Conservation (phyloP, 2,888 invertebrate species). For the Glaucopsyche alexis region DNA sequence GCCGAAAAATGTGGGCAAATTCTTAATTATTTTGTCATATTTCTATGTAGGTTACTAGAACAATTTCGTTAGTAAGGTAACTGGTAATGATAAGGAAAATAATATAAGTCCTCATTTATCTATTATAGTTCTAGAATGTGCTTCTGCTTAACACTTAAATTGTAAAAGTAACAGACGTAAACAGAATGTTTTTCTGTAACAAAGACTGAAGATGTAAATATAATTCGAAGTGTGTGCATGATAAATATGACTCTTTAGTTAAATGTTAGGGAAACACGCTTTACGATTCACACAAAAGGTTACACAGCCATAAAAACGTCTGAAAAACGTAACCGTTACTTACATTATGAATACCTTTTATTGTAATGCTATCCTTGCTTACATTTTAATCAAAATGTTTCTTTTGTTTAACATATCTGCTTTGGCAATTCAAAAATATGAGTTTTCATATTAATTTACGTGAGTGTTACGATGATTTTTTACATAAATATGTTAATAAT, state of each 20-base stretch:
- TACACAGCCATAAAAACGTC: slow-evolving; percentile 16
- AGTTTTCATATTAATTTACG: neutral
- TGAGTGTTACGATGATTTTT: neutral
- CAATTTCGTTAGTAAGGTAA: neutral
- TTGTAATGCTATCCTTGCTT: slow-evolving; percentile 10
- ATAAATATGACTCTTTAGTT: slow-evolving; percentile 20
- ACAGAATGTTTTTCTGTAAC: too few species aligned
- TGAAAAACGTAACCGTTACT: slow-evolving; percentile 3
- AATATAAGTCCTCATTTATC: neutral
- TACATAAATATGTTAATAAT: too few species aligned
- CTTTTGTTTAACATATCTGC: slow-evolving; percentile 3
- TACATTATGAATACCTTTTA: slow-evolving; percentile 18
- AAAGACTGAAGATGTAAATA: neutral
- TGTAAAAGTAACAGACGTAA: neutral
- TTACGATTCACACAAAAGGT: slow-evolving; percentile 5
- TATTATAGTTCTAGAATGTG: neutral
- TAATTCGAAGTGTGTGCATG: neutral
- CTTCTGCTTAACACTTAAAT: neutral
- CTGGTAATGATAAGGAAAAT: too few species aligned
- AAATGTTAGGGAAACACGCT: slow-evolving; percentile 15
- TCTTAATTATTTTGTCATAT: neutral
- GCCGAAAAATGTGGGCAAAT: neutral
- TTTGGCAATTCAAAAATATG: neutral
- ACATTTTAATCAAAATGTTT: slow-evolving; percentile 18
- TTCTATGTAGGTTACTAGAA: neutral